These are phyloP conservation scores for Babyrousa celebensis DNA, from an alignment of 2,797 vertebrate genomes.

Conservation along the genomic window DNA sequence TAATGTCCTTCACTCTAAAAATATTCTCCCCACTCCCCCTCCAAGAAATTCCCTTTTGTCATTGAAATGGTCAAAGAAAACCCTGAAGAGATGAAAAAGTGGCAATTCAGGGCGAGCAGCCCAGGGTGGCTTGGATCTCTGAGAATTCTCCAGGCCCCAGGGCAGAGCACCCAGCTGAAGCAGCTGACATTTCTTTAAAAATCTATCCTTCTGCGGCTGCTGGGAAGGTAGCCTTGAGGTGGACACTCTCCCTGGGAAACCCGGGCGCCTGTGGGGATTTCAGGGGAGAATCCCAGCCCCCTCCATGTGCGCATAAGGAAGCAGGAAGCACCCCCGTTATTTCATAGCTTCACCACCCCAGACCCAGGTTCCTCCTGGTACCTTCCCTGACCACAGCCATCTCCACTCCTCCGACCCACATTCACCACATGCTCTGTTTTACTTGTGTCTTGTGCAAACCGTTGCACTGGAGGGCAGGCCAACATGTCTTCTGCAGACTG, in stretches of 20 bases:
- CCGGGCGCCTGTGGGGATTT: neutral
- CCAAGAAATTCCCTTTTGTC: constrained; percentile 70
- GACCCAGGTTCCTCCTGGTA: neutral
- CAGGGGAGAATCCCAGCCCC: neutral
- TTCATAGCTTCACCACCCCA: neutral
- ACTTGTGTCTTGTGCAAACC: neutral
- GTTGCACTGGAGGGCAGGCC: neutral
- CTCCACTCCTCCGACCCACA: rapidly evolving
- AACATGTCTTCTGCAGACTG: too few relatives aligned
- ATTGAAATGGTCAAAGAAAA: constrained; percentile 45
- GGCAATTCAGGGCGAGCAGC: neutral
- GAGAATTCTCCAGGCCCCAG: neutral
- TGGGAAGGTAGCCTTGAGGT: neutral
- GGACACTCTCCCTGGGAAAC: neutral
- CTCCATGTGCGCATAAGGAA: too few relatives aligned
- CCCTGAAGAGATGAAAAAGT: neutral
- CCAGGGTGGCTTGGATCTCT: too few relatives aligned
- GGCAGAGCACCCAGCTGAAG: neutral
- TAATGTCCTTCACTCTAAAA: constrained; percentile 73
- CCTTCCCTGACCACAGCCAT: neutral
- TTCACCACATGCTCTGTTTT: neutral
- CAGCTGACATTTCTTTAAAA: neutral
- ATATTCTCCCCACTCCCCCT: constrained; percentile 4
- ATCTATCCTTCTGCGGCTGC: neutral
- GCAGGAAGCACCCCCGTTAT: neutral